Percentiles rank a stretch among this genome's conserved stretches.
Conservation (phyloP, 2,113 vertebrate species). For the Pseudopipra pipra region DNA sequence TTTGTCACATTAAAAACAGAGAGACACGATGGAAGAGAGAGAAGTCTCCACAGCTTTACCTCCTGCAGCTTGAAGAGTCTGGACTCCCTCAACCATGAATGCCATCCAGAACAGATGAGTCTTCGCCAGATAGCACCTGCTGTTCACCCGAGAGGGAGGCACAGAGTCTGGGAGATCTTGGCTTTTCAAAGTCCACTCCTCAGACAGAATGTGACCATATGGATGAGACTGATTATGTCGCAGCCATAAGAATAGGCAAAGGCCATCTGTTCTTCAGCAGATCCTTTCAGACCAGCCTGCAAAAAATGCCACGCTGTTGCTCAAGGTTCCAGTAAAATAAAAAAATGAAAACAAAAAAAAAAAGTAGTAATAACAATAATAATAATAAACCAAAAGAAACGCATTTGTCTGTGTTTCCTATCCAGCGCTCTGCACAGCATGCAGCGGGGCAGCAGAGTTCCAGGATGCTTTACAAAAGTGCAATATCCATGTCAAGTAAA, state of each 20-base stretch:
- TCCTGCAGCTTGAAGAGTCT: conserved; percentile 24
- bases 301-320: conserved; percentile 42
- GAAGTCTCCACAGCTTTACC: conserved; percentile 43
- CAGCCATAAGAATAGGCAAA: conserved; percentile 52
- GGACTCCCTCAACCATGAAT: conserved; percentile 52
- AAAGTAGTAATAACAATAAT: background rate
- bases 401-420: conserved; percentile 54
- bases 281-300: conserved; percentile 12
- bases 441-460: conserved; percentile 53
- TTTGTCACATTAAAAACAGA: conserved; percentile 56
- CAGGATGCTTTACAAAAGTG: conserved; percentile 59
- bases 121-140: conserved; percentile 57
- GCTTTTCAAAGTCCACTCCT: conserved; percentile 41
- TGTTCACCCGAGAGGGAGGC: conserved; percentile 47
- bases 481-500: conserved; percentile 61
- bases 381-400: conserved; percentile 38
- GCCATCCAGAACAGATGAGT: conserved; percentile 60
- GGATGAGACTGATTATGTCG: conserved; percentile 43
- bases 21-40: conserved; percentile 39
- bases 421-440: conserved; percentile 57
- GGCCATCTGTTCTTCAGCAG: conserved; percentile 56
- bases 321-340: conserved; percentile 33
- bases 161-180: conserved; percentile 39
- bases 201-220: conserved; percentile 63
- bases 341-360: fast-evolving